Percentiles rank a stretch among this genome's conserved stretches.
These are phyloP conservation scores for Homalodisca vitripennis DNA, from an alignment of 1,140 invertebrate genomes.

Conservation along the genomic window DNA sequence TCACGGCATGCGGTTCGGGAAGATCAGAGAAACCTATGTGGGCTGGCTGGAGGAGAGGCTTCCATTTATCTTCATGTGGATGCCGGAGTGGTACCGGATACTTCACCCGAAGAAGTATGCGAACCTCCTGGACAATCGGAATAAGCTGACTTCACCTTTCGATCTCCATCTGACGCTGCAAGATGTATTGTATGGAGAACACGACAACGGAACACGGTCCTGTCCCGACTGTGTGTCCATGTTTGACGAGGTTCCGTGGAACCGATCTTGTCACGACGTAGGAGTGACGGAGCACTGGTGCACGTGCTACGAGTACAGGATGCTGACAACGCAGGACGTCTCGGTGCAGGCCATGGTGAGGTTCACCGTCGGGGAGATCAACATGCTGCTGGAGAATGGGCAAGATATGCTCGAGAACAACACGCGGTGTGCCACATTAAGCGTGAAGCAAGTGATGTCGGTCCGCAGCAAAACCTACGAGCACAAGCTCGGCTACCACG, in stretches of 20 bases:
- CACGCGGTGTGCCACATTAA: conserved; percentile 51
- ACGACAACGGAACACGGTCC: conserved; percentile 37
- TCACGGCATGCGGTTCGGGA: conserved; percentile 88
- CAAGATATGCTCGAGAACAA: conserved; percentile 45
- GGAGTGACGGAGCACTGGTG: conserved; percentile 68
- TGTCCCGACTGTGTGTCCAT: conserved; percentile 67
- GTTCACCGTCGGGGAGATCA: conserved; percentile 48
- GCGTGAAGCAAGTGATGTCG: conserved; percentile 46
- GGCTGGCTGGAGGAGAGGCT: conserved; percentile 88
- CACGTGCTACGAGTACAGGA: conserved; percentile 41
- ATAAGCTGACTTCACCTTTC: conserved; percentile 75
- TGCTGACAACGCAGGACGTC: conserved; percentile 45
- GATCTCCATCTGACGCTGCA: conserved; percentile 72
- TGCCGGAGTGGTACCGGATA: conserved; percentile 71
- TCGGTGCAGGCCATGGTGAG: conserved; percentile 43
- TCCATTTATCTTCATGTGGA: conserved; percentile 70
- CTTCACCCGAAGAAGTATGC: conserved; percentile 60
- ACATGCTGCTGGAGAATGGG: conserved; percentile 1
- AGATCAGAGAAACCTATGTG: conserved; percentile 71
- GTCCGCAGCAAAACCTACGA: conserved; percentile 32
- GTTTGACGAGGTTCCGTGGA: conserved; percentile 58
- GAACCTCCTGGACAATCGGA: conserved; percentile 69
- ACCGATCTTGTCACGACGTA: conserved; percentile 68
- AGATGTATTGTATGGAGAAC: conserved; percentile 46
- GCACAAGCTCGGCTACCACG: not conserved